phyloP scores from a whole-genome alignment of 2,888 invertebrate species.

The Halocaridina rubra region DNA sequence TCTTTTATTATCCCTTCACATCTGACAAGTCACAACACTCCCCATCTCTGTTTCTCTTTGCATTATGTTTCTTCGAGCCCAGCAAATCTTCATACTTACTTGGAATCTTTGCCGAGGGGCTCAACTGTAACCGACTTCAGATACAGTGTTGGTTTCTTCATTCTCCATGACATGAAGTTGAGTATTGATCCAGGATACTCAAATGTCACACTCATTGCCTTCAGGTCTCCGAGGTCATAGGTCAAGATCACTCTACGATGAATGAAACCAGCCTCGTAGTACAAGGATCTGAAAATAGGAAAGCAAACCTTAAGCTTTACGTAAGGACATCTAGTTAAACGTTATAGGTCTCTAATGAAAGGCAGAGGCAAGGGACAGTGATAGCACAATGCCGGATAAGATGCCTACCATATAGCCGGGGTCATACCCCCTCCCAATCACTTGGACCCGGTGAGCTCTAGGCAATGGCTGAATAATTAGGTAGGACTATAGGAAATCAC shows the following conservation, averaged over 20 bases:
- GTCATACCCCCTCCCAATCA: no score
- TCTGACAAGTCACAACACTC: no score
- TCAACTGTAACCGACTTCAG: slow-evolving; percentile 35
- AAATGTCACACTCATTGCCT: slow-evolving; percentile 32
- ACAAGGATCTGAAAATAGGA: slow-evolving; percentile 29
- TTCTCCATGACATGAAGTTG: slow-evolving; percentile 48
- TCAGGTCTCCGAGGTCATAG: slow-evolving; percentile 38
- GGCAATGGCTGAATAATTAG: no score
- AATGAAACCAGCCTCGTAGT: slow-evolving; percentile 39
- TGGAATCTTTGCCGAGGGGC: background rate
- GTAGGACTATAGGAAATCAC: no score
- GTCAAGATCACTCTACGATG: slow-evolving; percentile 46
- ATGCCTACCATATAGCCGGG: background rate
- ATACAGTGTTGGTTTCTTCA: slow-evolving; percentile 27
- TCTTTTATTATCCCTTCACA: no score
- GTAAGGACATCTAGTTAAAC: background rate
- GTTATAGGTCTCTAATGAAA: no score
- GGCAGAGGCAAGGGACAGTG: no score
- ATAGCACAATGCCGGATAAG: background rate
- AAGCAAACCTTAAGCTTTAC: background rate
- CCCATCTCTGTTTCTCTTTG: no score
- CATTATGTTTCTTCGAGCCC: no score
- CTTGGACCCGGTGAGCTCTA: no score
- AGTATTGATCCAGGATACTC: slow-evolving; percentile 45
- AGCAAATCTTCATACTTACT: slow-evolving; percentile 35